Evolutionary conservation across 1,140 invertebrate species (phyloP).

Genomic region (Papilio polytes): DNA sequence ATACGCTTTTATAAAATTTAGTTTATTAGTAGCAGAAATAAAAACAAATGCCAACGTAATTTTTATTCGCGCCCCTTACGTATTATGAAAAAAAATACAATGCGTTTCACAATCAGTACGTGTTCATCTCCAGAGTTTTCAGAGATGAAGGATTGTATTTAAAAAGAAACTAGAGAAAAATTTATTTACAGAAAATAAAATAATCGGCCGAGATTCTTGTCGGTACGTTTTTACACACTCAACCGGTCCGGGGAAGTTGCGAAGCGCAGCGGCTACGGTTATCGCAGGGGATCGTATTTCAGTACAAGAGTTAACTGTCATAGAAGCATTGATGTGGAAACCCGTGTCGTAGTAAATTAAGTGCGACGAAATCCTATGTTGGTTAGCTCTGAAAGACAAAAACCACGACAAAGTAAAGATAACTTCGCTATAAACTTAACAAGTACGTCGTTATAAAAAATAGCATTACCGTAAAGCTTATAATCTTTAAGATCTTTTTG

Average conservation of each 20-base stretch:
- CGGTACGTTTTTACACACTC: background rate
- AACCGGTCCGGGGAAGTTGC: background rate
- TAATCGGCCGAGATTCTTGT: background rate
- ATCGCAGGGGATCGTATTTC: conserved; percentile 11
- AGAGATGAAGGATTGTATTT: too few relatives aligned
- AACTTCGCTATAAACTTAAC: too few relatives aligned
- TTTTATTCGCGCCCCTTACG: too few relatives aligned
- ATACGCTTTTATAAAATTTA: background rate
- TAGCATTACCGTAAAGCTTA: too few relatives aligned
- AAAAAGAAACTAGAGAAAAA: too few relatives aligned
- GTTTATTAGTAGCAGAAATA: background rate
- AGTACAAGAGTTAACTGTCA: conserved; percentile 29
- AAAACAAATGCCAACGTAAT: too few relatives aligned
- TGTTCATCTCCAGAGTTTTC: too few relatives aligned
- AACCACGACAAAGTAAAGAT: background rate
- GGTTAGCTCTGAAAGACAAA: background rate
- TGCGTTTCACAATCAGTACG: too few relatives aligned
- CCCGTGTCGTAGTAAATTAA: background rate
- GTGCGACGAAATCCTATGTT: background rate
- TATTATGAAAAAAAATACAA: too few relatives aligned
- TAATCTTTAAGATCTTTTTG: too few relatives aligned
- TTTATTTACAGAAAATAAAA: too few relatives aligned
- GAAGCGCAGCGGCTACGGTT: conserved; percentile 1
- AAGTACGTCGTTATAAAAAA: too few relatives aligned
- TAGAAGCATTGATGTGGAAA: conserved; percentile 17